phyloP scores from a whole-genome alignment of 2,888 invertebrate species.

The Drosophila fulvimacula region DNA sequence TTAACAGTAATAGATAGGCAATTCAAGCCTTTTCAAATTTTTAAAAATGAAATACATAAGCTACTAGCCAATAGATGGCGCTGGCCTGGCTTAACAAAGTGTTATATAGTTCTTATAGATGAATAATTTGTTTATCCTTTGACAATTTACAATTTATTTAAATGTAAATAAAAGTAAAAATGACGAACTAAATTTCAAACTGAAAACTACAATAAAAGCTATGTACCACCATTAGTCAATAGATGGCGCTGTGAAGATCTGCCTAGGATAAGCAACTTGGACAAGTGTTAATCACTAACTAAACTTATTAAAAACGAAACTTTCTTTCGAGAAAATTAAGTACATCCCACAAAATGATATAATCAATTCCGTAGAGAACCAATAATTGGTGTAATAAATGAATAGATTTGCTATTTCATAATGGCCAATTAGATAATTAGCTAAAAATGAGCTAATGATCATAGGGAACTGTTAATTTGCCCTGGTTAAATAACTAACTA shows the following conservation, averaged over 20 bases:
- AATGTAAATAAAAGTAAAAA: too few species aligned
- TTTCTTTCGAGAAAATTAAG: neutral
- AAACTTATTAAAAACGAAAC: neutral
- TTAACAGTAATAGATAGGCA: too few species aligned
- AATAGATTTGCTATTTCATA: neutral
- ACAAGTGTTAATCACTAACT: neutral
- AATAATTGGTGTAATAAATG: neutral
- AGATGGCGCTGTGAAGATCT: neutral
- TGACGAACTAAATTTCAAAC: too few species aligned
- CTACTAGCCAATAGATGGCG: too few species aligned
- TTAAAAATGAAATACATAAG: too few species aligned
- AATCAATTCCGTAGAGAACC: neutral
- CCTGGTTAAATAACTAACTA: neutral
- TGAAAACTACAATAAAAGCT: neutral
- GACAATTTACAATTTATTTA: too few species aligned
- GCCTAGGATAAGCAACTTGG: neutral
- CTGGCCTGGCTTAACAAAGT: too few species aligned
- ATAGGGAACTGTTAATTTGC: neutral
- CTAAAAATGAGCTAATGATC: neutral
- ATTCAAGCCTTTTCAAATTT: too few species aligned
- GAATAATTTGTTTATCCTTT: too few species aligned
- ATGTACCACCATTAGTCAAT: neutral
- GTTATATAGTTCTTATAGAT: too few species aligned
- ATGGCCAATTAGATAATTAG: conserved; percentile 1
- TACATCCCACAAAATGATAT: neutral